Evolutionary conservation across 2,888 invertebrate species (phyloP).

Genomic region (Hecatera dysodea): DNA sequence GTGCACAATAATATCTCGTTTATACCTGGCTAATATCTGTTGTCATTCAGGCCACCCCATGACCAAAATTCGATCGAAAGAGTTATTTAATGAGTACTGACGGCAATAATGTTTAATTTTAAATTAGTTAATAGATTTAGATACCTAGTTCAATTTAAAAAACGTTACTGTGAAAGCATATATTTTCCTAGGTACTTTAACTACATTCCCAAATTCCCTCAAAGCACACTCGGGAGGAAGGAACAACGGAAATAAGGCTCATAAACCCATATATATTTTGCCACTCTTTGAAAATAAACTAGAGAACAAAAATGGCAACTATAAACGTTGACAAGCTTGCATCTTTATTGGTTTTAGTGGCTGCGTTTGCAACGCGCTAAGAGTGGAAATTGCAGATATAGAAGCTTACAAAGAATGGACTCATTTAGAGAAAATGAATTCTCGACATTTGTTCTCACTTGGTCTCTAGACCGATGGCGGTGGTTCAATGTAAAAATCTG

Average conservation of each 20-base stretch:
- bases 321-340: slow-evolving; percentile 80
- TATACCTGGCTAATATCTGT: no score
- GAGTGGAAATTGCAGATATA: slow-evolving; percentile 60
- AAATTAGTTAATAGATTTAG: no score
- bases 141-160: background rate
- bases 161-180: no score
- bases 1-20: no score
- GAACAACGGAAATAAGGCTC: slow-evolving; percentile 33
- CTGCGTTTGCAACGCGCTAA: slow-evolving; percentile 67
- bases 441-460: background rate
- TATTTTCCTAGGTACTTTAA: no score
- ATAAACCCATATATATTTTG: slow-evolving; percentile 44
- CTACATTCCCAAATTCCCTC: background rate
- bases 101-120: no score
- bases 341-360: slow-evolving; percentile 81
- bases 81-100: no score
- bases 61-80: no score
- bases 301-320: slow-evolving; percentile 67
- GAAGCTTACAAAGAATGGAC: slow-evolving; percentile 45
- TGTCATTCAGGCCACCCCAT: no score
- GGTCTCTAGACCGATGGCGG: background rate
- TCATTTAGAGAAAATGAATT: slow-evolving; percentile 11
- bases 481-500: background rate
- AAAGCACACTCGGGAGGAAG: slow-evolving; percentile 1
- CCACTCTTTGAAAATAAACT: slow-evolving; percentile 57